Conservation (phyloP, 2,888 invertebrate species). For the Oligia latruncula region DNA sequence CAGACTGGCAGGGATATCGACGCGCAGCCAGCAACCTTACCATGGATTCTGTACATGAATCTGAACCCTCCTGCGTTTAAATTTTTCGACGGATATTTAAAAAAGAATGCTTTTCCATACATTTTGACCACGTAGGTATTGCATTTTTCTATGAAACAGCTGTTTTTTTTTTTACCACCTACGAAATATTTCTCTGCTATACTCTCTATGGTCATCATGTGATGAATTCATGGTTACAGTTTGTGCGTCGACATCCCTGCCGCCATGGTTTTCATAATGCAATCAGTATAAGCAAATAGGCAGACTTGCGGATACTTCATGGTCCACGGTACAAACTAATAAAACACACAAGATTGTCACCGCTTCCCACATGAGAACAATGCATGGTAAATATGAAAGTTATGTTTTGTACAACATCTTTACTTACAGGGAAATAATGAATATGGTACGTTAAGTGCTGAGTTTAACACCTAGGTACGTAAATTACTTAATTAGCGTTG, state of each 20-base stretch:
- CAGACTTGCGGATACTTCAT: background rate
- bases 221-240: background rate
- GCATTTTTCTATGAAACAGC: too few species aligned
- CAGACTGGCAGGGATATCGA: background rate
- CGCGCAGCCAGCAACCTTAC: background rate
- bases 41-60: background rate
- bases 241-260: background rate
- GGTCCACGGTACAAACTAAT: slow-evolving; percentile 4
- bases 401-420: slow-evolving; percentile 38
- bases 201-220: background rate
- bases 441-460: slow-evolving; percentile 10
- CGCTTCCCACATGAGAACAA: slow-evolving; percentile 46
- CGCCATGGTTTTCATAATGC: background rate
- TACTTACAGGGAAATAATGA: slow-evolving; percentile 33
- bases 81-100: too few species aligned
- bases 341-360: slow-evolving; percentile 37
- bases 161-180: too few species aligned
- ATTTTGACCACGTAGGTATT: too few species aligned
- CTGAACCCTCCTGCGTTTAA: too few species aligned
- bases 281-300: background rate
- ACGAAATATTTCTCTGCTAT: too few species aligned
- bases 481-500: slow-evolving; percentile 9
- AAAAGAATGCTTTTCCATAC: too few species aligned
- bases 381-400: slow-evolving; percentile 57
- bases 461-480: slow-evolving; percentile 38